These are phyloP conservation scores for Cantharis nigra DNA, from an alignment of 2,888 invertebrate genomes.

Conservation along the genomic window DNA sequence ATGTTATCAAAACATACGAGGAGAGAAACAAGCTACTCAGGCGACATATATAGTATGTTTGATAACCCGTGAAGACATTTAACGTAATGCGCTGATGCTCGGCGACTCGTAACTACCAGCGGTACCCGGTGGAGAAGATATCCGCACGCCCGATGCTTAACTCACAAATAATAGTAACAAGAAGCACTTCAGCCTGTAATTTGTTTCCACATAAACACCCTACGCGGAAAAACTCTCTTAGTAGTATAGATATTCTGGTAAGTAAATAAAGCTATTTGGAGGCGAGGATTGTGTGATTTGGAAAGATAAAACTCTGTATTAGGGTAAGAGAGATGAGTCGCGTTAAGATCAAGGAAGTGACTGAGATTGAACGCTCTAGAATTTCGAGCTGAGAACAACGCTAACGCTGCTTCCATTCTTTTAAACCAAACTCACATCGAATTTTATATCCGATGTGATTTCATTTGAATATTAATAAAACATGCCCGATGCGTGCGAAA, in stretches of 20 bases:
- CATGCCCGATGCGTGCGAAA: no score
- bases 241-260: constrained; percentile 50
- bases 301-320: constrained; percentile 42
- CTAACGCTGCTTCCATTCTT: constrained; percentile 9
- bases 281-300: constrained; percentile 47
- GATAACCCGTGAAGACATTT: constrained; percentile 43
- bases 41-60: constrained; percentile 37
- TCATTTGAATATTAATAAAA: no score
- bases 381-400: constrained; percentile 41
- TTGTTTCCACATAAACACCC: constrained; percentile 42
- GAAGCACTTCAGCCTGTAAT: constrained; percentile 39
- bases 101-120: constrained; percentile 16
- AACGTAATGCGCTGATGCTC: constrained; percentile 33
- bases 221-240: constrained; percentile 42
- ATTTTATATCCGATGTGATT: not conserved
- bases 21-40: constrained; percentile 37
- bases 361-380: constrained; percentile 46
- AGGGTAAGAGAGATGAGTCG: constrained; percentile 25
- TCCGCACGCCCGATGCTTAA: constrained; percentile 24
- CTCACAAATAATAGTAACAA: constrained; percentile 32
- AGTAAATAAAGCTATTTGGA: constrained; percentile 50
- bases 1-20: constrained; percentile 36
- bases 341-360: constrained; percentile 32
- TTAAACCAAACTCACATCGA: constrained; percentile 9
- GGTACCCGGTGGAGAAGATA: constrained; percentile 6